Percentiles rank a stretch among this genome's conserved stretches.
Evolutionary conservation across 2,888 invertebrate genomes (phyloP).

Genomic region (Trissolcus brochymenae): DNA sequence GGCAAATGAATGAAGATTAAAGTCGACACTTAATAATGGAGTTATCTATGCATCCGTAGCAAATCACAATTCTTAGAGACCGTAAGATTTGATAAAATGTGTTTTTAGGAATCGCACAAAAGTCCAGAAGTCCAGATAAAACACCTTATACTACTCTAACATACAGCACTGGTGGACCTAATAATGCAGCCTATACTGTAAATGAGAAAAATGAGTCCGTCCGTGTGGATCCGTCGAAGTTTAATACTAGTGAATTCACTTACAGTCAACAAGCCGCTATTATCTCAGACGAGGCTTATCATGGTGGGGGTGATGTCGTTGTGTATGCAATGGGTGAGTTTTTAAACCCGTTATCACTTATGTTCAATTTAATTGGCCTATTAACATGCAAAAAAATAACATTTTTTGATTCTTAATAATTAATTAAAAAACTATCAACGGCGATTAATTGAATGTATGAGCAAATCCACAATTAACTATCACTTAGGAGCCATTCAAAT

Average conservation of each 20-base stretch:
- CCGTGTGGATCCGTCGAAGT: conserved; percentile 80
- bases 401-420: too few species aligned
- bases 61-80: too few species aligned
- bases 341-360: conserved; percentile 20
- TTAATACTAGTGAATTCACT: conserved; percentile 80
- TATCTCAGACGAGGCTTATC: conserved; percentile 84
- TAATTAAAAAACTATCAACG: too few species aligned
- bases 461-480: too few species aligned
- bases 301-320: conserved; percentile 90
- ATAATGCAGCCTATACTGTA: conserved; percentile 78
- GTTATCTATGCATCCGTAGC: too few species aligned
- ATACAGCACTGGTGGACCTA: conserved; percentile 86
- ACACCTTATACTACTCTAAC: conserved; percentile 86
- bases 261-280: conserved; percentile 86
- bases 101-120: conserved; percentile 79
- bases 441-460: too few species aligned
- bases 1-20: too few species aligned
- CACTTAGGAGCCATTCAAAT: too few species aligned
- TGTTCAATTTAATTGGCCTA: conserved; percentile 19
- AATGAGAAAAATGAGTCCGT: conserved; percentile 70
- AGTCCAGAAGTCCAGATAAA: conserved; percentile 79
- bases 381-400: conserved; percentile 9
- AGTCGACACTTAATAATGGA: too few species aligned
- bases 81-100: background rate
- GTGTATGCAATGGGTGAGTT: conserved; percentile 86